Base-by-base conservation (phyloP, 2,888 invertebrate species). In the Trichacis sp. region DNA sequence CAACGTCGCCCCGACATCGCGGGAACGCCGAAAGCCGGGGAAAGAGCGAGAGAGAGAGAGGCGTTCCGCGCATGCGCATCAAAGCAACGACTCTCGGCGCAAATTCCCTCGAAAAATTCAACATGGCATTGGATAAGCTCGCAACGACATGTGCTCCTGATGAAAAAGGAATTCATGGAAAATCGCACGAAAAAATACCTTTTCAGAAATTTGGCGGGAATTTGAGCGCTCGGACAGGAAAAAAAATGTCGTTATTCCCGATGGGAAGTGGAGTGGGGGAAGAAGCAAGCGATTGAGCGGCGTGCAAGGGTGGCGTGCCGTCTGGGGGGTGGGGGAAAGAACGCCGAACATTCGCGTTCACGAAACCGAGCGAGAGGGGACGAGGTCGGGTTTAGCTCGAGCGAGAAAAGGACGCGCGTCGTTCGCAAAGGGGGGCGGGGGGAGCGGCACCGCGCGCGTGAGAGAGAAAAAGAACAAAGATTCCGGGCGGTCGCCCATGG, bases 1-100 rank as follows among this genome's bases (percentile, higher is more conserved):
- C 85, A 84, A 84, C 84, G 77, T 73, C 72, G 85, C 79, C 73
- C 77, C 74, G 70, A 73, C 73, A 74, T 77, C 73, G 77, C 73
- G 75, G 75, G 77, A 76, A 74, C 77, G 74, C 54, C 54, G 43
- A 57, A 53, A 52, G 55, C 45, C 19, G 36, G 60, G 64, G 54
- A 60, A 49, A 57, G 65, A 66, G 19, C 14, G 30, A 11, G 38
- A 55, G 19, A 45, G 52, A 47, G 59, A 48, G 48, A 45, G 53
- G n/a, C n/a, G n/a, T n/a, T n/a, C n/a, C n/a, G n/a, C n/a, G n/a
- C n/a, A n/a, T n/a, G n/a, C n/a, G n/a, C n/a, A n/a, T n/a, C n/a
- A n/a, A n/a, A n/a, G n/a, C n/a, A n/a, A n/a, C n/a, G n/a, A n/a
- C n/a, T n/a, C n/a, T n/a, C n/a, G n/a, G n/a, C n/a, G n/a, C n/a